Evolutionary conservation across 1,140 invertebrate genomes (phyloP).

Genomic region (Elymnias hypermnestra): DNA sequence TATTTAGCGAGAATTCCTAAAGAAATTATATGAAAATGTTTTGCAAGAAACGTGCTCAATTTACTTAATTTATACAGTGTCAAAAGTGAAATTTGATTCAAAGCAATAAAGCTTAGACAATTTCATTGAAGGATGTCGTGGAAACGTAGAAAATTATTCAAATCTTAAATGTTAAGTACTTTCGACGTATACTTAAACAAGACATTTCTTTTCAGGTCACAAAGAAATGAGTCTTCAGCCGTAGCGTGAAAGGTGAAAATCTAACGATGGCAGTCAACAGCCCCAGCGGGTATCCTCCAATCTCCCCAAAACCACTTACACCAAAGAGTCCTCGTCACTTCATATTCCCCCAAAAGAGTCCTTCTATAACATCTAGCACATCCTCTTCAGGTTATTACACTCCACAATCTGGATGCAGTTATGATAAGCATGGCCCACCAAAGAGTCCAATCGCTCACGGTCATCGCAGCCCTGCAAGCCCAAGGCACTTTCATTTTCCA

Average conservation of each 20-base stretch:
- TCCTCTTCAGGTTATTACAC: slow-evolving; percentile 73
- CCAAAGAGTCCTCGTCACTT: slow-evolving; percentile 72
- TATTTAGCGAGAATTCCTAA: no score
- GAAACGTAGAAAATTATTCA: slow-evolving; percentile 3
- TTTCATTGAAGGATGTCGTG: slow-evolving; percentile 3
- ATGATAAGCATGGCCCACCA: slow-evolving; percentile 65
- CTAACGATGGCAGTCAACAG: slow-evolving; percentile 69
- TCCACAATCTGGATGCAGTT: slow-evolving; percentile 70
- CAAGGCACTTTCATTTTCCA: slow-evolving; percentile 68
- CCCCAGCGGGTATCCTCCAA: slow-evolving; percentile 66
- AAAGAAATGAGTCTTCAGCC: slow-evolving; percentile 30
- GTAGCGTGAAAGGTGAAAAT: slow-evolving; percentile 33
- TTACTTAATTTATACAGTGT: neutral
- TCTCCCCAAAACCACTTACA: slow-evolving; percentile 69
- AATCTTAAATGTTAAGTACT: neutral
- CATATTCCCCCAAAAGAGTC: slow-evolving; percentile 71
- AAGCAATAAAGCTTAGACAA: neutral
- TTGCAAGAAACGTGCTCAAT: no score
- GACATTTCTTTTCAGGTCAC: slow-evolving; percentile 29
- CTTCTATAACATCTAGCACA: slow-evolving; percentile 69
- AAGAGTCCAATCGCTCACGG: slow-evolving; percentile 63
- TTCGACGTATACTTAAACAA: neutral
- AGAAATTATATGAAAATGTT: no score
- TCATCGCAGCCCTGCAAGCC: slow-evolving; percentile 66
- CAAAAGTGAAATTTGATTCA: neutral